A percentile compares a stretch with the other conserved stretches of the same genome.
These are phyloP conservation scores for Megalonaias nervosa DNA, from an alignment of 1,140 invertebrate species.

Conservation along the genomic window DNA sequence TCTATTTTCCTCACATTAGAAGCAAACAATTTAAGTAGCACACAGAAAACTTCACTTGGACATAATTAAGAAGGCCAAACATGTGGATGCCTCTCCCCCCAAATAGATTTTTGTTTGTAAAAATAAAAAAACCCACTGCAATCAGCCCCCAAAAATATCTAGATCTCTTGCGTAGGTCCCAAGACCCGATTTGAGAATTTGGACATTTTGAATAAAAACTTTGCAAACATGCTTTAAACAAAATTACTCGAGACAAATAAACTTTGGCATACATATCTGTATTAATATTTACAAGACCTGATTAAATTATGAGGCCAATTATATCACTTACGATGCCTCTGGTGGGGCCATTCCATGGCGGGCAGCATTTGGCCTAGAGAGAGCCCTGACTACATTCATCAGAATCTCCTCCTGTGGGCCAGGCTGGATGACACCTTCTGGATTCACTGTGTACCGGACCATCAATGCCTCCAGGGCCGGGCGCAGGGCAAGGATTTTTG, in stretches of 20 bases:
- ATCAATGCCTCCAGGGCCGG: conserved; percentile 91
- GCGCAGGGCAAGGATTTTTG: conserved; percentile 86
- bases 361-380: conserved; percentile 61
- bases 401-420: conserved; percentile 59
- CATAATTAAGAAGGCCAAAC: too few species aligned
- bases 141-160: too few species aligned
- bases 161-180: not conserved
- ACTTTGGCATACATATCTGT: not conserved
- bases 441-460: conserved; percentile 83
- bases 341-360: conserved; percentile 48
- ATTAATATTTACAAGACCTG: not conserved
- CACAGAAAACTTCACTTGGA: too few species aligned
- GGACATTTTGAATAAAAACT: not conserved
- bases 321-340: conserved; percentile 36
- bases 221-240: not conserved
- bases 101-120: too few species aligned
- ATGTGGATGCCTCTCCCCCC: too few species aligned
- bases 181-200: not conserved
- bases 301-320: not conserved
- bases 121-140: too few species aligned
- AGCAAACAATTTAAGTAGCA: too few species aligned
- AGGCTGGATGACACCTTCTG: conserved; percentile 74
- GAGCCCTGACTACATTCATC: conserved; percentile 56
- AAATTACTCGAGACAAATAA: not conserved
- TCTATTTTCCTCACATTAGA: too few species aligned